Conservation (phyloP, 2,888 invertebrate species). For the Agriotes lineatus region DNA sequence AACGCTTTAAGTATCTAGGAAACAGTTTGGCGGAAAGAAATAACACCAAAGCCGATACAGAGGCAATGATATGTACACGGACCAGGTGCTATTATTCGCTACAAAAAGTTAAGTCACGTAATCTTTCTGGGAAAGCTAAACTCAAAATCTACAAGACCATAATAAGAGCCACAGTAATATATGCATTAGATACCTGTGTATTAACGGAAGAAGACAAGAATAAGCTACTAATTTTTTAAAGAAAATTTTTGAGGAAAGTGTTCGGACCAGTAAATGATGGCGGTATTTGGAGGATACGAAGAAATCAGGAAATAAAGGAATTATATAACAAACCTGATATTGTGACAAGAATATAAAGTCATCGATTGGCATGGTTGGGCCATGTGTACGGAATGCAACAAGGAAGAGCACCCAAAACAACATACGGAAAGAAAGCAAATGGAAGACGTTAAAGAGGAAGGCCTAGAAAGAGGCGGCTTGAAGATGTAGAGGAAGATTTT, state of each 20-base stretch:
- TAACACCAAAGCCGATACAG: neutral
- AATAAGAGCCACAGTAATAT: no score
- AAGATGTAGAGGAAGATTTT: neutral
- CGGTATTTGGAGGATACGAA: no score
- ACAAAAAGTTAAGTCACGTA: neutral
- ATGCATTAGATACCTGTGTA: no score
- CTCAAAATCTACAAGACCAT: no score
- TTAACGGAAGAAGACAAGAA: no score
- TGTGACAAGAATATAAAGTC: no score
- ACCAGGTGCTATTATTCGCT: neutral
- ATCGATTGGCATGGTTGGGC: no score
- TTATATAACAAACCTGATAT: no score
- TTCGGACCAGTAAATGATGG: no score
- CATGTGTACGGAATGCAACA: constrained; percentile 2
- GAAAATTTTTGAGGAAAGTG: no score
- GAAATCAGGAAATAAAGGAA: no score
- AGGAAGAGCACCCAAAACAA: neutral
- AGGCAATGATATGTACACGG: neutral
- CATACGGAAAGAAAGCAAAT: neutral
- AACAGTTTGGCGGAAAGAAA: neutral
- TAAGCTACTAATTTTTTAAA: no score
- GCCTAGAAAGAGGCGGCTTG: neutral
- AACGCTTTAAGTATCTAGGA: neutral
- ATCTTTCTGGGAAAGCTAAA: neutral
- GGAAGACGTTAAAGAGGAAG: neutral